Conservation (phyloP, 2,888 invertebrate genomes). For the Coecobrya sp. region DNA sequence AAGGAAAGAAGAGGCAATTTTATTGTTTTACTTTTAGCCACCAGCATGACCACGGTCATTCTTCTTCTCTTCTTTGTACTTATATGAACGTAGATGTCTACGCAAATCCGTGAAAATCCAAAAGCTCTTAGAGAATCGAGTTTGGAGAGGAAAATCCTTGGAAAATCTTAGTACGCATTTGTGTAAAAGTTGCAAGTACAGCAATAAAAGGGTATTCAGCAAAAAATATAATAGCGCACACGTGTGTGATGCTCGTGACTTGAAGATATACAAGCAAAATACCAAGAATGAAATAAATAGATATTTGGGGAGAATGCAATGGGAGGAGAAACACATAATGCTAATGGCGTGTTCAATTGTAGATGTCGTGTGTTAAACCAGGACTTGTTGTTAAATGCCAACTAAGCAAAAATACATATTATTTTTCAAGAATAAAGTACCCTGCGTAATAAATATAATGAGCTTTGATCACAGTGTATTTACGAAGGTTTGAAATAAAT, state of each 20-base stretch:
- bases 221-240: conserved; percentile 9
- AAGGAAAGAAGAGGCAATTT: conserved; percentile 18
- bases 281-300: too few species aligned
- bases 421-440: background rate
- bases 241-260: background rate
- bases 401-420: conserved; percentile 6
- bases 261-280: background rate
- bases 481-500: too few species aligned
- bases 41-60: conserved; percentile 21
- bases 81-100: conserved; percentile 10
- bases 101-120: conserved; percentile 67
- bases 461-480: background rate
- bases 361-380: background rate
- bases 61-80: conserved; percentile 18
- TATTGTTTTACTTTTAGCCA: conserved; percentile 23
- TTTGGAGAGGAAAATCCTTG: conserved; percentile 18
- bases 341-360: background rate
- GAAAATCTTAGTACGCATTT: conserved; percentile 3
- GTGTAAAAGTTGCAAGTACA: conserved; percentile 21
- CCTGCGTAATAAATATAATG: background rate
- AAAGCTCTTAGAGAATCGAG: background rate
- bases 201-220: background rate
- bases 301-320: too few species aligned
- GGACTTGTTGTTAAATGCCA: background rate
- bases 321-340: background rate